Evolutionary conservation across 2,797 vertebrate species (phyloP).

Genomic region (Eutrigla gurnardus): DNA sequence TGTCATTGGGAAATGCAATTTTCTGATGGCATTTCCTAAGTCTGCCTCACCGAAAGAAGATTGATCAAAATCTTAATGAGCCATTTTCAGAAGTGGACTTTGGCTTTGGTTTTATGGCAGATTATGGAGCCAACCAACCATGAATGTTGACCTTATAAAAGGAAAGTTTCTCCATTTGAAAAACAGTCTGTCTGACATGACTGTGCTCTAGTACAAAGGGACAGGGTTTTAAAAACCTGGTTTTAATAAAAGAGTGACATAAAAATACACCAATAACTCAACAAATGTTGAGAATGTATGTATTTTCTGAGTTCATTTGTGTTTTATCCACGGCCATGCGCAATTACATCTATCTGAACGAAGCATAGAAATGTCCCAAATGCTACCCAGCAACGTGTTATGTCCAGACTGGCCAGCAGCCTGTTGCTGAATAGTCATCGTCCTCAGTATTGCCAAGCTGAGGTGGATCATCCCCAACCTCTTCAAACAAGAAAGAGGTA

Average conservation of each 20-base stretch:
- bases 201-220: constrained; percentile 26
- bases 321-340: constrained; percentile 38
- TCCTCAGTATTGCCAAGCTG: constrained; percentile 17
- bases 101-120: constrained; percentile 82
- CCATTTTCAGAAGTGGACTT: constrained; percentile 94
- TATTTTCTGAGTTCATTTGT: constrained; percentile 3
- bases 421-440: constrained; percentile 15
- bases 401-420: constrained; percentile 38
- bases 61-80: constrained; percentile 98
- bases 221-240: constrained; percentile 31
- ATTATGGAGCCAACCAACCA: constrained; percentile 82
- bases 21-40: constrained; percentile 97
- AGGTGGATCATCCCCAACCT: constrained; percentile 30
- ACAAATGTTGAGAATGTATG: not conserved
- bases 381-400: constrained; percentile 25
- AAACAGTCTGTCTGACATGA: constrained; percentile 51
- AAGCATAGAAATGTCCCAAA: constrained; percentile 44
- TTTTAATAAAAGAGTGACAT: constrained; percentile 20
- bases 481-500: constrained; percentile 30
- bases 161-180: constrained; percentile 67
- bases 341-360: constrained; percentile 53
- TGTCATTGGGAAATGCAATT: constrained; percentile 99
- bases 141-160: constrained; percentile 81
- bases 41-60: constrained; percentile 93
- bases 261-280: constrained; percentile 2